Conservation (phyloP, 2,888 invertebrate species). For the Caradrina clavipalpis region DNA sequence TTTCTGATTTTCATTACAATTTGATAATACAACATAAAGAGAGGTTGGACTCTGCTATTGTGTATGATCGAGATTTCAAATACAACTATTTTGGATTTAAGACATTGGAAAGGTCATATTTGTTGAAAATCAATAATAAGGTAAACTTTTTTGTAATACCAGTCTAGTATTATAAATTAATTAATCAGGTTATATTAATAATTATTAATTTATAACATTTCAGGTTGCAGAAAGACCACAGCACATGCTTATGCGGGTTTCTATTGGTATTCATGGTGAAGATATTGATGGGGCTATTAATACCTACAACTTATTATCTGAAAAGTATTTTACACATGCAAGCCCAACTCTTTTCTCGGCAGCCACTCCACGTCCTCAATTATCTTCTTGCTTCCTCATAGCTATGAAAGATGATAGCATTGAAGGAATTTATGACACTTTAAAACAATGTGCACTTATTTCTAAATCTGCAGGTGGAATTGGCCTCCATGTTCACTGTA, state of each 20-base stretch:
- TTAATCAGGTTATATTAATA: no score
- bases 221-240: slow-evolving; percentile 98
- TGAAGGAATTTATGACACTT: slow-evolving; percentile 98
- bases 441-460: slow-evolving; percentile 98
- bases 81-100: slow-evolving; percentile 99
- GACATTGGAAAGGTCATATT: slow-evolving; percentile 98
- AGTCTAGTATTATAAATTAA: not conserved
- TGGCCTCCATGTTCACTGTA: slow-evolving; percentile 98
- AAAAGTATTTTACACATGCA: slow-evolving; percentile 99
- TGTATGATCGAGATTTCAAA: slow-evolving; percentile 98
- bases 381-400: slow-evolving; percentile 98
- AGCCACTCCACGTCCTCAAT: slow-evolving; percentile 97
- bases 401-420: slow-evolving; percentile 99
- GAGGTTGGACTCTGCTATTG: slow-evolving; percentile 97
- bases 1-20: slow-evolving; percentile 95
- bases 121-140: slow-evolving; percentile 97
- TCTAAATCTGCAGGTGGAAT: slow-evolving; percentile 99
- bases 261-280: slow-evolving; percentile 98
- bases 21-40: slow-evolving; percentile 97
- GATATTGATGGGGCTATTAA: slow-evolving; percentile 98
- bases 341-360: slow-evolving; percentile 99
- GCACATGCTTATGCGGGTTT: slow-evolving; percentile 99
- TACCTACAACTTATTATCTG: slow-evolving; percentile 98
- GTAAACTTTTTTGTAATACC: slow-evolving; percentile 64
- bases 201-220: slow-evolving; percentile 27